Conservation (phyloP, 2,888 invertebrate genomes). For the Hoplodrina ambigua region DNA sequence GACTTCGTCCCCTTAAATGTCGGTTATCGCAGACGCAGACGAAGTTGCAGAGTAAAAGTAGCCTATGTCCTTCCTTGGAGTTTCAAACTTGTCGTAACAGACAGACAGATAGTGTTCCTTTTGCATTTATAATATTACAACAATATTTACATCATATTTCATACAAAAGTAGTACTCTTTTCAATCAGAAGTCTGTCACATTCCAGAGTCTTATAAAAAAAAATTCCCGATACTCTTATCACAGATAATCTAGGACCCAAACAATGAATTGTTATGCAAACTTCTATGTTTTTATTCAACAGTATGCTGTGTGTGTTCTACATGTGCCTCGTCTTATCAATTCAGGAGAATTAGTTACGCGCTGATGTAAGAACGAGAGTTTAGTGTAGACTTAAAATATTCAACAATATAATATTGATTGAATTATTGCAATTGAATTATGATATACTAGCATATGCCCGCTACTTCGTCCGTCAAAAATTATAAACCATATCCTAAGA, state of each 20-base stretch:
- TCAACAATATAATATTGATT: conserved; percentile 9
- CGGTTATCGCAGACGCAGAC: too few species aligned
- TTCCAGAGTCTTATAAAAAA: neutral
- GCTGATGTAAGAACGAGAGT: conserved; percentile 20
- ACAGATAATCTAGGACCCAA: conserved; percentile 36
- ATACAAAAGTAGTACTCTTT: too few species aligned
- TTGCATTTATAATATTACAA: too few species aligned
- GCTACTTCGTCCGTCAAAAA: too few species aligned
- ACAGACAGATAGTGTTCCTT: too few species aligned
- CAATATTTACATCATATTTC: too few species aligned
- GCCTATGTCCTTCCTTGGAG: too few species aligned
- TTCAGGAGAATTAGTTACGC: conserved; percentile 42
- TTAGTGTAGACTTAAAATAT: conserved; percentile 18
- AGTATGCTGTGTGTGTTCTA: conserved; percentile 29
- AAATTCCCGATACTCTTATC: conserved; percentile 27
- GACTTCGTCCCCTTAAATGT: too few species aligned
- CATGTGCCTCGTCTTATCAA: conserved; percentile 40
- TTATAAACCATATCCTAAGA: too few species aligned
- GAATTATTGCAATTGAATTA: neutral
- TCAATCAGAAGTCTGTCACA: neutral
- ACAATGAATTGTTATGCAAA: conserved; percentile 58
- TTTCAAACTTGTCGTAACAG: too few species aligned
- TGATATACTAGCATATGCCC: neutral
- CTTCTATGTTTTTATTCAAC: conserved; percentile 50
- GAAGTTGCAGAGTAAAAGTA: too few species aligned